phyloP scores from a whole-genome alignment of 2,797 vertebrate species.

The Smutsia gigantea region DNA sequence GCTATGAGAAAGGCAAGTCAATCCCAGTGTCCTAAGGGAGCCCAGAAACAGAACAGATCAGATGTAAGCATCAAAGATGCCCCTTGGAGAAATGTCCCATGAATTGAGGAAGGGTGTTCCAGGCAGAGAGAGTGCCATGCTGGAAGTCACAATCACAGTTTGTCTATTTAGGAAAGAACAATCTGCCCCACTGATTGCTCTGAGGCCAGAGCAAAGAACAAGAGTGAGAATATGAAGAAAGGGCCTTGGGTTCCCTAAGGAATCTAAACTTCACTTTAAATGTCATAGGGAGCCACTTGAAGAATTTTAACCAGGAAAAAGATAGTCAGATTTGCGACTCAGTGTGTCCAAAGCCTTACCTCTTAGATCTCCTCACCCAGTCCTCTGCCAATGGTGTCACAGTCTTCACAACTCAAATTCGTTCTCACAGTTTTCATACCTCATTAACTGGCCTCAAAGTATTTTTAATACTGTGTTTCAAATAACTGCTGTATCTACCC shows the following conservation, averaged over 20 bases:
- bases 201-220: neutral
- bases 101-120: neutral
- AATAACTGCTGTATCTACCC: neutral
- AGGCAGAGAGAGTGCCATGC: neutral
- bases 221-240: neutral
- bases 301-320: neutral
- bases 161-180: neutral
- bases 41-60: neutral
- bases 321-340: neutral
- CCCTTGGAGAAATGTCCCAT: neutral
- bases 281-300: neutral
- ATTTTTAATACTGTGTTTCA: neutral
- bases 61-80: neutral
- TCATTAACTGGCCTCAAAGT: neutral
- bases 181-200: neutral
- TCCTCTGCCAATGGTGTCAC: neutral
- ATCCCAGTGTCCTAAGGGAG: neutral
- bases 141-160: neutral
- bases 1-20: neutral
- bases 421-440: neutral
- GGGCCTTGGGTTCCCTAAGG: neutral
- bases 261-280: neutral
- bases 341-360: neutral
- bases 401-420: neutral
- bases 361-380: neutral